A percentile compares a stretch with the other conserved stretches of the same genome.
Evolutionary conservation across 2,113 vertebrate genomes (phyloP).

Genomic region (Gadus macrocephalus): DNA sequence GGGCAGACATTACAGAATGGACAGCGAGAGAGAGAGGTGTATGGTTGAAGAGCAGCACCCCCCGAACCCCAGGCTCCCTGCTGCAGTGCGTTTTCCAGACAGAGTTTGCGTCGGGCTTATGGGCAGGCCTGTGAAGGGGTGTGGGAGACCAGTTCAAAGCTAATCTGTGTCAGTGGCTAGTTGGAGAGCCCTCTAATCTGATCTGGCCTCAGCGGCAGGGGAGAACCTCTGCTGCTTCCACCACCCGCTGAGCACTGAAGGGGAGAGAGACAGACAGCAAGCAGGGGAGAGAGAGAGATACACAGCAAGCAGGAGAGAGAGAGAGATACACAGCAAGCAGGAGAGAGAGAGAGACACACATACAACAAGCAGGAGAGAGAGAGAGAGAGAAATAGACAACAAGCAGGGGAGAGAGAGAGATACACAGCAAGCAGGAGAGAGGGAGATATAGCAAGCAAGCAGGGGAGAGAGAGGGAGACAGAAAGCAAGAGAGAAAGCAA

Average conservation of each 20-base stretch:
- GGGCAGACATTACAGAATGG: neutral
- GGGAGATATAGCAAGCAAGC: no score
- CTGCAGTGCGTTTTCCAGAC: neutral
- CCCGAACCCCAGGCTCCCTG: neutral
- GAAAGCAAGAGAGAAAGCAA: no score
- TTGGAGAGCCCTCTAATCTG: neutral
- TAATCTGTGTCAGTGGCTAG: conserved; percentile 15
- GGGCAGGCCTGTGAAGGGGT: neutral
- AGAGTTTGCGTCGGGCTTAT: conserved; percentile 1
- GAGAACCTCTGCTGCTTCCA: neutral
- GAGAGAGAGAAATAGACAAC: no score
- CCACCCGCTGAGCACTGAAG: neutral
- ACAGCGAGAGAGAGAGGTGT: neutral
- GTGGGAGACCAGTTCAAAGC: neutral
- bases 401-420: no score
- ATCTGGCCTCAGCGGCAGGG: neutral
- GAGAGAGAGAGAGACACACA: no score
- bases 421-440: no score
- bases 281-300: no score
- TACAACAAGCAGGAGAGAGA: no score
- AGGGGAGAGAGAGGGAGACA: no score
- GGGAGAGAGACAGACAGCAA: no score
- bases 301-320: no score
- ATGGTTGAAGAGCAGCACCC: neutral
- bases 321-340: no score